Conservation (phyloP, 2,113 vertebrate genomes). For the Eidolon helvum region DNA sequence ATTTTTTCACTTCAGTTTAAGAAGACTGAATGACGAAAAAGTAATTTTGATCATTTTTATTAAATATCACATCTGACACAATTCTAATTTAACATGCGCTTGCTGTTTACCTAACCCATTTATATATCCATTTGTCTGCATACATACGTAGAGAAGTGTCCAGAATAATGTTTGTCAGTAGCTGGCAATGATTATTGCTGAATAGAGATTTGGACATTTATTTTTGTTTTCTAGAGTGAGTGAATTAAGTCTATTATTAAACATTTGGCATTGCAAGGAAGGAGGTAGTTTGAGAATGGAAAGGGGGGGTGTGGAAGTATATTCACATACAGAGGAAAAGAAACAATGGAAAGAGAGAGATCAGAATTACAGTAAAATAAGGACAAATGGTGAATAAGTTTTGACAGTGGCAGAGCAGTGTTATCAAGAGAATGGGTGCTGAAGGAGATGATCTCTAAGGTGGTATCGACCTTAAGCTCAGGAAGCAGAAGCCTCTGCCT, state of each 20-base stretch:
- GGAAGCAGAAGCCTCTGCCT: background rate
- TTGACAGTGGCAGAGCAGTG: background rate
- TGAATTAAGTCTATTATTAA: background rate
- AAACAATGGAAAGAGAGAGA: background rate
- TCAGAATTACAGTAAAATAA: background rate
- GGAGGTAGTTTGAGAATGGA: background rate
- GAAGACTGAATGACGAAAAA: background rate
- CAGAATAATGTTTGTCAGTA: background rate
- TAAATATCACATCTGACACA: background rate
- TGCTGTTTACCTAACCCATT: background rate
- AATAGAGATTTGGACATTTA: background rate
- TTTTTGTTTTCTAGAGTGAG: background rate
- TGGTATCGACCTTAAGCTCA: background rate
- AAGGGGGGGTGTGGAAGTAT: background rate
- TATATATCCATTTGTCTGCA: background rate
- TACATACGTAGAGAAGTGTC: background rate
- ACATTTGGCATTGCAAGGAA: background rate
- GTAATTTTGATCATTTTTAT: constrained; percentile 15
- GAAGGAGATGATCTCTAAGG: background rate
- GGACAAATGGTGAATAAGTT: background rate
- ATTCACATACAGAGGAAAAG: background rate
- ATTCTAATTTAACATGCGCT: background rate
- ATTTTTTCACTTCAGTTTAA: background rate
- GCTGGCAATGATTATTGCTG: background rate
- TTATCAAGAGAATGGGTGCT: background rate